These are phyloP conservation scores for Chiroxiphia lanceolata DNA, from an alignment of 2,797 vertebrate genomes.

Conservation along the genomic window DNA sequence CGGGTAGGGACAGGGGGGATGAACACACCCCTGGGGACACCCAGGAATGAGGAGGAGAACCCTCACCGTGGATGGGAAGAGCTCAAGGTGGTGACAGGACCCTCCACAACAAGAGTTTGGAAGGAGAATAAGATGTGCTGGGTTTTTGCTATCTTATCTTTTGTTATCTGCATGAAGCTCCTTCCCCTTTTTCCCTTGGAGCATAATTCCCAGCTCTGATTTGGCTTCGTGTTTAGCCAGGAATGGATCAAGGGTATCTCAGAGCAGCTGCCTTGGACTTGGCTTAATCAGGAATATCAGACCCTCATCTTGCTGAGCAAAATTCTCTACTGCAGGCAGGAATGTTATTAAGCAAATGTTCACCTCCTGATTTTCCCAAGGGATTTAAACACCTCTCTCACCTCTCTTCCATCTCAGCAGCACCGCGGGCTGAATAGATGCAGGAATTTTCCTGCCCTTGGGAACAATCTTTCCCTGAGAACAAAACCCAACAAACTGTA, in stretches of 20 bases:
- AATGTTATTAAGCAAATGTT: neutral
- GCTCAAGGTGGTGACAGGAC: neutral
- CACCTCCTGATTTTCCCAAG: neutral
- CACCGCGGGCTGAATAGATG: neutral
- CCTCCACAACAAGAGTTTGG: accelerated
- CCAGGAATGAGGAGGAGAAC: neutral
- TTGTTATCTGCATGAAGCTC: neutral
- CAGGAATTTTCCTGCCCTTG: neutral
- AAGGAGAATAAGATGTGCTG: neutral
- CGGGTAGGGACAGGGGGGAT: neutral
- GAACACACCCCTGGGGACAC: accelerated
- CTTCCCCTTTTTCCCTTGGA: neutral
- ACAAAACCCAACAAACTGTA: conserved; percentile 40
- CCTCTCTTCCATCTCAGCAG: neutral
- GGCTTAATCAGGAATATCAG: neutral
- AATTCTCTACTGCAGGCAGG: neutral
- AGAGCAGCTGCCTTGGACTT: neutral
- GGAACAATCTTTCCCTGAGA: conserved; percentile 20
- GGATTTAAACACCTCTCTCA: neutral
- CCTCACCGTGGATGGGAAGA: neutral
- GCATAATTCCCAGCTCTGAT: neutral
- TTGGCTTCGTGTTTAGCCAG: neutral
- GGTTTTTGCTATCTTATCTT: neutral
- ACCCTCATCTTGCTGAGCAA: neutral
- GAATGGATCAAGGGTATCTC: neutral